phyloP scores from a whole-genome alignment of 2,113 vertebrate genomes.

The Ptilonorhynchus violaceus region DNA sequence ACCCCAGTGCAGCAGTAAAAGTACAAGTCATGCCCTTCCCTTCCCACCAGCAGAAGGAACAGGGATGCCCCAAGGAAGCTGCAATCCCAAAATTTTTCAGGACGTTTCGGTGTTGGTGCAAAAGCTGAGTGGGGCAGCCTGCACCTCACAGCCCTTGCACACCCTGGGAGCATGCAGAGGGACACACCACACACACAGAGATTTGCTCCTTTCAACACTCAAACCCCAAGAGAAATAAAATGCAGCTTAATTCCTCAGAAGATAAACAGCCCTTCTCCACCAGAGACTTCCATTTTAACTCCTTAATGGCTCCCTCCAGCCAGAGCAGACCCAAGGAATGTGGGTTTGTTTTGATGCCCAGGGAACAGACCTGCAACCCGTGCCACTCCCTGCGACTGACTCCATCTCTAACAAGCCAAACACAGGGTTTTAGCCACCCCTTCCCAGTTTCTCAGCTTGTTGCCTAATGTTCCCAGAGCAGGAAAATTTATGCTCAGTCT shows the following conservation, averaged over 20 bases:
- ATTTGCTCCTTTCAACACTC: neutral
- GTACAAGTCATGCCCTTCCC: rapidly evolving
- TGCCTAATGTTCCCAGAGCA: neutral
- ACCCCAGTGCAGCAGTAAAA: rapidly evolving
- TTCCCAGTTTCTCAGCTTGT: neutral
- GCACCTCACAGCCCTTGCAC: rapidly evolving
- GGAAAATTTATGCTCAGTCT: rapidly evolving
- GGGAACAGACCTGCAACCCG: neutral
- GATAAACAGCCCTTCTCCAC: neutral
- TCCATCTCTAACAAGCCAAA: neutral
- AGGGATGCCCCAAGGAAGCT: neutral
- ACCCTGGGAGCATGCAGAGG: rapidly evolving
- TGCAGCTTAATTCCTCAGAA: neutral
- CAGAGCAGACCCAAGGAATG: rapidly evolving
- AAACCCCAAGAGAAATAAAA: neutral
- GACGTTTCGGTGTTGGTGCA: neutral
- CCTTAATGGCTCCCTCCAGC: neutral
- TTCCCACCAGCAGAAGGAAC: neutral
- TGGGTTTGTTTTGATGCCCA: neutral
- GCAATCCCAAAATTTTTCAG: neutral
- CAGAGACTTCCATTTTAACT: neutral
- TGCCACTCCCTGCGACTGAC: rapidly evolving
- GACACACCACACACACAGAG: rapidly evolving
- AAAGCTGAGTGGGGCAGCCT: rapidly evolving
- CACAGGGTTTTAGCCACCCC: neutral